phyloP scores from a whole-genome alignment of 2,797 vertebrate genomes.

The Cercopithecus petaurista region DNA sequence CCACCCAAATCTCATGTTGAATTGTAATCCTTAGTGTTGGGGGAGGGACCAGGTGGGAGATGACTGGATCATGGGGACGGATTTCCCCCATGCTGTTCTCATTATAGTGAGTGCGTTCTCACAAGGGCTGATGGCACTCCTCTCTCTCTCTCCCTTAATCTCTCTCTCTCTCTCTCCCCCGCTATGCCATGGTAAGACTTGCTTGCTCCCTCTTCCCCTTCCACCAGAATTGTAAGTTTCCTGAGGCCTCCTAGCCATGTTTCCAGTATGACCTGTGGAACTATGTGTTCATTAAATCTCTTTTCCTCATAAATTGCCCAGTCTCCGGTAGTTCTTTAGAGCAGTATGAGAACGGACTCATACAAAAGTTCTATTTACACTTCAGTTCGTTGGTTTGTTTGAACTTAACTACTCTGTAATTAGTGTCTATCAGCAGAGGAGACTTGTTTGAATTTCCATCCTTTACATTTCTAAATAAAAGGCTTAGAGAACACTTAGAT shows the following conservation, averaged over 20 bases:
- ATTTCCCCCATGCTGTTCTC: not conserved
- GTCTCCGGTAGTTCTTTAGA: not conserved
- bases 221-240: not conserved
- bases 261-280: not conserved
- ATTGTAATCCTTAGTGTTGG: not conserved
- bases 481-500: not conserved
- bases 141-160: too few species aligned
- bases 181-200: not conserved
- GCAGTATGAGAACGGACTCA: not conserved
- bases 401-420: constrained; percentile 36
- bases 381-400: not conserved
- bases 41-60: not conserved
- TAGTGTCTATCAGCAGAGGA: not conserved
- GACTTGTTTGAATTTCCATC: not conserved
- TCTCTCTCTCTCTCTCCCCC: too few species aligned
- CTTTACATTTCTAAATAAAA: not conserved
- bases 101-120: not conserved
- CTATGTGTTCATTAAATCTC: not conserved
- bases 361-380: not conserved
- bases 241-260: not conserved
- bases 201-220: not conserved
- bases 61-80: not conserved
- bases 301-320: not conserved
- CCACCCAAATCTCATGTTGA: not conserved
- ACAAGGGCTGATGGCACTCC: not conserved